Evolutionary conservation across 2,888 invertebrate genomes (phyloP), one percentile per base, ranked within the genome.

Genomic region (Patella ulyssiponensis): DNA sequence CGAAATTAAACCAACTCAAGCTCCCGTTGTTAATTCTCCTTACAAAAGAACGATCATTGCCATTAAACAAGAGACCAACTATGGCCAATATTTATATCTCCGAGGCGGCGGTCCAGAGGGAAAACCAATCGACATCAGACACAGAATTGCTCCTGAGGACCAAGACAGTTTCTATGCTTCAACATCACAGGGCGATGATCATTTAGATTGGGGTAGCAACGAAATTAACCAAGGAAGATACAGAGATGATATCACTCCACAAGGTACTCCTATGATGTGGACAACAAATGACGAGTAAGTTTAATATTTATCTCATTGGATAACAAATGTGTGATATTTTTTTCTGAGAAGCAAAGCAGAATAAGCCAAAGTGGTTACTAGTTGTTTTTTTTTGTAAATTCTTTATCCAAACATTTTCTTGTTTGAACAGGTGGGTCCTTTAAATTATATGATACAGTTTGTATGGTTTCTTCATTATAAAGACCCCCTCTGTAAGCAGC

Each of bases 121-220:
- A 20, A 64, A 64, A 14, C 20, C 20, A 64, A 64, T 64, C 20
- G 23, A 15, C 64, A 64, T 64, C 23, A 64, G 14, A 64, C 64
- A 64, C 64, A 20, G 64, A 64, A 64, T 64, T 23, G 64, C 64
- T 20, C 64, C 64, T 11, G 64, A 64, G 23, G 64, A 64, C 23
- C 64, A 64, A 64, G 64, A 64, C 64, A 64, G 64, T 64, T 64
- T 64, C 64, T 64, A 64, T 4, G 64, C 64, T 23, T 64, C 64
- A 3, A 64, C 64, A 20, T 64, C 64, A 20, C 20, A 64, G 14
- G 64, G 64, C 14, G 64, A 64, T 20, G 23, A 64, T 64, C 23
- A 12, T 23, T 64, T 64, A 1, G 64, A 64, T 64, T 64, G 64
- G 64, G 64, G 64, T 23, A 64, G 64, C 23, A 64, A 64, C 1